Evolutionary conservation across 2,888 invertebrate species (phyloP).

Genomic region (Rhogogaster chlorosoma): DNA sequence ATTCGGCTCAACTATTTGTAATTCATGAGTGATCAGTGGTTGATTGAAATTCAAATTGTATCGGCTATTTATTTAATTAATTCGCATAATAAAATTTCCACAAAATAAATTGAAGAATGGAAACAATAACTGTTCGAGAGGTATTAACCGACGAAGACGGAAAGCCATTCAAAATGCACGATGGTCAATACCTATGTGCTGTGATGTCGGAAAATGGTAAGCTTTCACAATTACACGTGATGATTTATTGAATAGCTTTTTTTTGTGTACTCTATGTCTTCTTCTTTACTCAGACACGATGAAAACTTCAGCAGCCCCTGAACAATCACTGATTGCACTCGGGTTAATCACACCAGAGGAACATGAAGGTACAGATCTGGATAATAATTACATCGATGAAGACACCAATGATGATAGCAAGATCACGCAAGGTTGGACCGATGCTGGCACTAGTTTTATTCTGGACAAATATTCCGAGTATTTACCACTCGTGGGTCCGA

Average conservation of each 20-base stretch:
- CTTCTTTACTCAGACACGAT: background rate
- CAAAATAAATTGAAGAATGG: background rate
- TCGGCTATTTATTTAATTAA: background rate
- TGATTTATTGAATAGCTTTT: background rate
- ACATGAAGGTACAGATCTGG: background rate
- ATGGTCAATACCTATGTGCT: slow-evolving; percentile 3
- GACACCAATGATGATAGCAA: too few species aligned
- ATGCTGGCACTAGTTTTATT: background rate
- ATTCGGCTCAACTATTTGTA: too few species aligned
- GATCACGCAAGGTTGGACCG: background rate
- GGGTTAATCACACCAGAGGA: background rate
- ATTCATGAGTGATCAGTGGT: too few species aligned
- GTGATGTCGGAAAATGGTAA: slow-evolving; percentile 3
- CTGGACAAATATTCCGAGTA: background rate
- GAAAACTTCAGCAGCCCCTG: background rate
- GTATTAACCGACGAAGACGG: background rate
- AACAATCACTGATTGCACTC: background rate
- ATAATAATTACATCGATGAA: too few species aligned
- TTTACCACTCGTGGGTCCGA: background rate
- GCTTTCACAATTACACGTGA: background rate
- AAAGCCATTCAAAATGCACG: background rate
- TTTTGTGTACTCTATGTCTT: background rate
- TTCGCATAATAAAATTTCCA: too few species aligned
- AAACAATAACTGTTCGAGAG: background rate
- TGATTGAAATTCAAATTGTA: too few species aligned